Evolutionary conservation across 1,140 invertebrate species (phyloP).

Genomic region (Frieseomelitta varia): DNA sequence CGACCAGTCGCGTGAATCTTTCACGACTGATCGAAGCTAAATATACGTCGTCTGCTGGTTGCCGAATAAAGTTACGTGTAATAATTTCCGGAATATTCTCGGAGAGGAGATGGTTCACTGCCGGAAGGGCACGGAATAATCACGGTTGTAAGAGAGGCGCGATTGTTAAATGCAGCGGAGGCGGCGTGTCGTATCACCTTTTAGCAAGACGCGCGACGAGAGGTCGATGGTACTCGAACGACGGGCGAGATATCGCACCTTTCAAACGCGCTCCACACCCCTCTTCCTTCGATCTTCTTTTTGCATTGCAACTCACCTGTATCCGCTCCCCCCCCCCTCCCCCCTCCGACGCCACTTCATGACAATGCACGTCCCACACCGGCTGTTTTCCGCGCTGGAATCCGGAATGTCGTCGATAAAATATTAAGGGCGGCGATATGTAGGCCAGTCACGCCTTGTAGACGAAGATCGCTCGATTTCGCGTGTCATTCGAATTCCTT

Average conservation of each 20-base stretch:
- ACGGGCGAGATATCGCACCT: constrained; percentile 63
- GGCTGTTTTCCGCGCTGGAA: constrained; percentile 51
- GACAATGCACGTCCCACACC: constrained; percentile 62
- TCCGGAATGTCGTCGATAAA: constrained; percentile 64
- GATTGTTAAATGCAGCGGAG: constrained; percentile 62
- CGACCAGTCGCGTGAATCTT: background rate
- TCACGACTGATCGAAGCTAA: background rate
- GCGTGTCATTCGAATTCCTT: background rate
- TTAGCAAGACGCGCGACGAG: constrained; percentile 53
- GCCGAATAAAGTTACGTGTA: background rate
- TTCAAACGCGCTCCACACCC: constrained; percentile 28
- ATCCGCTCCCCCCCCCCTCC: constrained; percentile 20
- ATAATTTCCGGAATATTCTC: background rate
- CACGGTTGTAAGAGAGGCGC: background rate
- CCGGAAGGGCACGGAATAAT: background rate
- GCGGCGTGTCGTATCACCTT: constrained; percentile 73
- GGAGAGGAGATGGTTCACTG: too few relatives aligned
- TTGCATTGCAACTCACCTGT: constrained; percentile 31
- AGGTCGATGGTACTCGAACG: constrained; percentile 69
- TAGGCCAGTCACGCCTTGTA: constrained; percentile 41
- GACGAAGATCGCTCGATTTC: background rate
- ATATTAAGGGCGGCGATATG: constrained; percentile 58
- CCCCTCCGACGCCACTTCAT: constrained; percentile 53
- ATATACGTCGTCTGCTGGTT: background rate
- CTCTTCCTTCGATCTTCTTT: constrained; percentile 10